phyloP scores from a whole-genome alignment of 2,888 invertebrate genomes.

The Mermis nigrescens region DNA sequence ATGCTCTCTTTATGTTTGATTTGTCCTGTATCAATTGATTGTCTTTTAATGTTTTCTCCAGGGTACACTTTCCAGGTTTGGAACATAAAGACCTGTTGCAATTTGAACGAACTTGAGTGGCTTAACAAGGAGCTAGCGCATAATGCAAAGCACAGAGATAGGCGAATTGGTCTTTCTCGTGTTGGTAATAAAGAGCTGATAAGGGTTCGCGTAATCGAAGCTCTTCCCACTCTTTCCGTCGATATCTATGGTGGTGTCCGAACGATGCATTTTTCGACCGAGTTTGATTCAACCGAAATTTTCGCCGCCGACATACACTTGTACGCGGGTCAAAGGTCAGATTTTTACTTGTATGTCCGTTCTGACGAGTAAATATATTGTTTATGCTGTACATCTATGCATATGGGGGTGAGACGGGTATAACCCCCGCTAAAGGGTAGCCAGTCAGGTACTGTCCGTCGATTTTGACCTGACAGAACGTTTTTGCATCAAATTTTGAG shows the following conservation, averaged over 20 bases:
- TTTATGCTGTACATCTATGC: too few species aligned
- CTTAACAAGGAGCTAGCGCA: neutral
- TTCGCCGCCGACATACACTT: neutral
- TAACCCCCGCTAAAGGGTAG: too few species aligned
- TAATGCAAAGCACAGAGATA: too few species aligned
- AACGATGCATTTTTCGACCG: neutral
- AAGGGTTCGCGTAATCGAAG: neutral
- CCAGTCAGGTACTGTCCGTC: too few species aligned
- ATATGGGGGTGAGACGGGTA: too few species aligned
- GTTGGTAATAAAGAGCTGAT: neutral
- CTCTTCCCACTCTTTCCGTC: neutral
- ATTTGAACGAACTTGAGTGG: neutral
- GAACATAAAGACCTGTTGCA: neutral
- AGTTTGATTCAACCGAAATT: neutral
- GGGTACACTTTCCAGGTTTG: slow-evolving; percentile 1
- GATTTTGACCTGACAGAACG: too few species aligned
- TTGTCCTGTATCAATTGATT: too few species aligned
- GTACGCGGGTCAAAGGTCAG: neutral
- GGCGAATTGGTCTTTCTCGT: neutral
- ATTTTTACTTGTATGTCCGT: neutral
- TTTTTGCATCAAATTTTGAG: too few species aligned
- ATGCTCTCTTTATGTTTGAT: too few species aligned
- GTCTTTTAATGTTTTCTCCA: neutral
- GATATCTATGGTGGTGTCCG: neutral
- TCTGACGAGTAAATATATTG: too few species aligned